Evolutionary conservation across 2,888 invertebrate species (phyloP), one percentile per base, ranked within the genome.

Genomic region (Prosapia bicincta): DNA sequence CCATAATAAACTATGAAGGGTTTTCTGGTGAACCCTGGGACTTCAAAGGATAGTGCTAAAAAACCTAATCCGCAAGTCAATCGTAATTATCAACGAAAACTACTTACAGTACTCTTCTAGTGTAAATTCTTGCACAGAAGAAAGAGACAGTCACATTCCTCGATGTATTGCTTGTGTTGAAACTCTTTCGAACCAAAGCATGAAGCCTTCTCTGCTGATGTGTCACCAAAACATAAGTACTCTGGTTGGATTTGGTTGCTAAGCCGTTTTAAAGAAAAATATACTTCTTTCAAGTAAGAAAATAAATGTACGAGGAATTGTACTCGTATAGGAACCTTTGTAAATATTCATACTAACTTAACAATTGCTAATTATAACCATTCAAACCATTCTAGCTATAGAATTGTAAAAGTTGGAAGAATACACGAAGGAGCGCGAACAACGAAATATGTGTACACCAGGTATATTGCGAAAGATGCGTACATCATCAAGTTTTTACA

Each of bases 291-390:
- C 9, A 30, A 30, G 9, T 7, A 65, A 65, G 65, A 65, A 65
- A 65, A 65, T 65, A 5, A 65, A 65, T 65, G 65, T 65, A 65
- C 6, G 65, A 65, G 6, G 6, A 65, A 23, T 15, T 65, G 3
- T 65, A 15, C 15, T 6, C 3, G 13, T 65, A 7, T 15, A 7
- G n/a, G n/a, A n/a, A 65, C n/a, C n/a, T n/a, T n/a, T n/a, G n/a
- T n/a, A n/a, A n/a, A n/a, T n/a, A n/a, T n/a, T n/a, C n/a, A n/a
- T 65, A 65, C 65, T 65, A 65, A 65, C 65, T 65, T 65, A 13
- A 65, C 6, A 65, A 65, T 7, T 6, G 65, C 65, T 3, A 6
- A 5, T 23, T 13, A 65, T 23, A 30, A 7, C 30, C 30, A 9
- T 7, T 7, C 30, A 7, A 30, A 7, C 30, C 6, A 30, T 30